Conservation (phyloP, 2,888 invertebrate species). For the Julus scandinavius region DNA sequence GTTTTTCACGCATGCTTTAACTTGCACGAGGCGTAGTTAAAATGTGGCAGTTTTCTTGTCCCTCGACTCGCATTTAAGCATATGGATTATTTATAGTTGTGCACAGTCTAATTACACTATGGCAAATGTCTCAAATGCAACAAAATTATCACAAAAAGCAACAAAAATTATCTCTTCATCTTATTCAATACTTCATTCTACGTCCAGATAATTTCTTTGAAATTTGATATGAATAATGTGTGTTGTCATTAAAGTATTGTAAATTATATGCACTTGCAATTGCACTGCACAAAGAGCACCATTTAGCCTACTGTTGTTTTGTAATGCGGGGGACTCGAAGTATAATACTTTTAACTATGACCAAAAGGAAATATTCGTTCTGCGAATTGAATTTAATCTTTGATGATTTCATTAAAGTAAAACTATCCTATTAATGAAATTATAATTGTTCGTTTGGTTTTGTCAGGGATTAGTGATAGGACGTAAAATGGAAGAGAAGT, state of each 20-base stretch:
- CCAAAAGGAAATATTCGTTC: neutral
- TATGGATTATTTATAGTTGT: neutral
- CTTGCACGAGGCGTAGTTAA: constrained; percentile 33
- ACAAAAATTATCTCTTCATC: too few relatives aligned
- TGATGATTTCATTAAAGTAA: neutral
- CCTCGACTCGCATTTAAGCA: neutral
- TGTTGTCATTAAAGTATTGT: neutral
- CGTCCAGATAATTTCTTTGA: neutral
- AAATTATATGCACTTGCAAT: neutral
- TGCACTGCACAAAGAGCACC: constrained; percentile 14
- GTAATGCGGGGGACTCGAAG: constrained; percentile 12
- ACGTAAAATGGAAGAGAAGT: constrained; percentile 53
- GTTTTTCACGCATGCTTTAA: constrained; percentile 26
- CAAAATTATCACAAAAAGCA: too few relatives aligned
- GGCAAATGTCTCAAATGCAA: too few relatives aligned
- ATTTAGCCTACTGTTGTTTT: neutral
- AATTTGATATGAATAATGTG: neutral
- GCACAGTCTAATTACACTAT: neutral
- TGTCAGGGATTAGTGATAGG: constrained; percentile 52
- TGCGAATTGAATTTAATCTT: neutral
- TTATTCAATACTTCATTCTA: neutral
- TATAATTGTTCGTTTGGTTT: neutral
- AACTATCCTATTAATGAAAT: neutral
- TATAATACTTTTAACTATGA: constrained; percentile 25
- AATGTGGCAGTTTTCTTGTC: constrained; percentile 33